Conservation (phyloP, 2,888 invertebrate genomes). For the Microchrysa polita region DNA sequence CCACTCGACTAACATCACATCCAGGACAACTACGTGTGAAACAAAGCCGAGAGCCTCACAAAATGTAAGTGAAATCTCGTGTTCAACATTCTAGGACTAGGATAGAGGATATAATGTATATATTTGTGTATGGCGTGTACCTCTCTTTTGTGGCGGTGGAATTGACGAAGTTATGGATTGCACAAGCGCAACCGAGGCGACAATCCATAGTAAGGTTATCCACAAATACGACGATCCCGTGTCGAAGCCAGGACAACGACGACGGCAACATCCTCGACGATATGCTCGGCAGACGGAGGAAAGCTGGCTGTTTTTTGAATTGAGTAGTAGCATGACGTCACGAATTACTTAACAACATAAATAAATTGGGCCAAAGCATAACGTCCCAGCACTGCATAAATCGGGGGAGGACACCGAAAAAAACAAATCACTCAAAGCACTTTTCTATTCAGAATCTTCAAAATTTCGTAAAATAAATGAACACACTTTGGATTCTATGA, state of each 20-base stretch:
- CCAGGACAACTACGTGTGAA: neutral
- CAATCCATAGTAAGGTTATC: conserved; percentile 57
- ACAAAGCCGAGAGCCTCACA: neutral
- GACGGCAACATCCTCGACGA: conserved; percentile 23
- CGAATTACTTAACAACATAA: conserved; percentile 40
- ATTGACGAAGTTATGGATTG: conserved; percentile 62
- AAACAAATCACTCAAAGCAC: neutral
- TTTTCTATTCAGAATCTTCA: conserved; percentile 26
- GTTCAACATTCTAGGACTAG: neutral
- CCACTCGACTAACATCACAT: neutral
- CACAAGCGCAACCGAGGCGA: conserved; percentile 58
- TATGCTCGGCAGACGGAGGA: conserved; percentile 29
- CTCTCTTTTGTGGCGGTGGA: conserved; percentile 63
- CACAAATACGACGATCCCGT: conserved; percentile 51
- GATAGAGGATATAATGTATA: too few species aligned
- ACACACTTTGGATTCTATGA: conserved; percentile 4
- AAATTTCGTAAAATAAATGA: conserved; percentile 2
- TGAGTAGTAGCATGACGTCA: conserved; percentile 48
- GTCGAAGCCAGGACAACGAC: conserved; percentile 11
- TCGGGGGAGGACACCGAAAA: conserved; percentile 6
- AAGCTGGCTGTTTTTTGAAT: conserved; percentile 39
- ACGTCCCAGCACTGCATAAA: conserved; percentile 39
- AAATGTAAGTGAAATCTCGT: conserved; percentile 20
- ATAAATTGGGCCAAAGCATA: conserved; percentile 45
- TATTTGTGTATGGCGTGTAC: conserved; percentile 54